Evolutionary conservation across 2,888 invertebrate species (phyloP), one percentile per base, ranked within the genome.

Genomic region (Pristionchus exspectatus): DNA sequence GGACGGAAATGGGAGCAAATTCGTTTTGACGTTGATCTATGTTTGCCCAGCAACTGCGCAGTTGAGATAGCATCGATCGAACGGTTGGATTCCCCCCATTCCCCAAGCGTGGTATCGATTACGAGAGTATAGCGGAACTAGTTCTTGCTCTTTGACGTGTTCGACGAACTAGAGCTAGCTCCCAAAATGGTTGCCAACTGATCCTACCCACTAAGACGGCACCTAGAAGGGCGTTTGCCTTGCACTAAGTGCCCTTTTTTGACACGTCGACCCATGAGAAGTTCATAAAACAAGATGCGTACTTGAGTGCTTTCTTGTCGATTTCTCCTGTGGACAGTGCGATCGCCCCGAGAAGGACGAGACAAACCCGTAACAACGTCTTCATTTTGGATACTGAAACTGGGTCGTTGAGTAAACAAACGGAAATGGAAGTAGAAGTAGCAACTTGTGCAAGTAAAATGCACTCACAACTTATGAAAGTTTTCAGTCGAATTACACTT

Each of bases 281-380:
- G 33, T n/a, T 50, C 33, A n/a, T 44, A 44, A 33, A 72, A 27
- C 3, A 59, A 18, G 18, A 12, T n/a, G 74, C 87, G 30, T 63
- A 88, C 87, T 88, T 88, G 7, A 88, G 54, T 54, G 87, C 87
- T 18, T 30, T 56, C 74, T 88, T 88, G 56, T 88, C 87, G 87
- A 74, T 74, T 38, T 54, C 54, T 74, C 74, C 87, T 27, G 74
- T 27, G 2, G 33, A 50, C 30, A 54, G 16, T 4, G 56, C 87
- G 44, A 44, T 27, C 24, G 74, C 72, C 18, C 38, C 27, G 24
- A 74, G 50, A 30, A 88, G 87, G 24, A 72, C 30, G 74, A 88
- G 27, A 50, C 33, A 10, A 50, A 88, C 87, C 87, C 87, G 87
- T 88, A 88, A 54, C 87, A 72, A 88, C 30, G 56, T 38, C 44